These are phyloP conservation scores for Ciconia nigra DNA, from an alignment of 2,797 vertebrate genomes.

Conservation along the genomic window DNA sequence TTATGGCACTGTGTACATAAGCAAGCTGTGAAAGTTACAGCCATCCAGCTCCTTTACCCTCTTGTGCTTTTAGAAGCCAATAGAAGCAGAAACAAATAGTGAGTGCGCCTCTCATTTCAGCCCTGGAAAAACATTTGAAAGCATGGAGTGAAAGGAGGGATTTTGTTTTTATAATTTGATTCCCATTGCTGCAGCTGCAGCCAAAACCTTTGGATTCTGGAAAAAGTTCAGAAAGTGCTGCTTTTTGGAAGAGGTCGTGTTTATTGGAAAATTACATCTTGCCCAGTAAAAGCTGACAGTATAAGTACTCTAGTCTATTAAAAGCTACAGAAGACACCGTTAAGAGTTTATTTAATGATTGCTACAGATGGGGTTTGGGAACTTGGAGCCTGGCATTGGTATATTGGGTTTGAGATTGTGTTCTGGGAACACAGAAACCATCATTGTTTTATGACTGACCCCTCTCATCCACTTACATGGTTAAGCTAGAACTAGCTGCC, in stretches of 20 bases:
- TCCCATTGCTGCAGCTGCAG: conserved; percentile 66
- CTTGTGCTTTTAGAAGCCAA: conserved; percentile 69
- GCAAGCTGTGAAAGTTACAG: conserved; percentile 74
- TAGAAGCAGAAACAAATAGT: conserved; percentile 72
- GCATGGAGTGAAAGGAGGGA: conserved; percentile 60
- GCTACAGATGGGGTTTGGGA: background rate
- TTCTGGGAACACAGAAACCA: background rate
- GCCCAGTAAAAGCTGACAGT: conserved; percentile 65
- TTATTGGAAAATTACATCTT: conserved; percentile 72
- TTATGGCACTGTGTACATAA: conserved; percentile 68
- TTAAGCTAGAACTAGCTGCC: background rate
- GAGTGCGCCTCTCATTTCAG: conserved; percentile 44
- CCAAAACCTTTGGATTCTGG: conserved; percentile 66
- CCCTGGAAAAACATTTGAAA: conserved; percentile 69
- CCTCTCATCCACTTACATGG: background rate
- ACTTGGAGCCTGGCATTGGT: background rate
- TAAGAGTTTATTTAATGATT: conserved; percentile 56
- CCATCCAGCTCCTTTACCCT: conserved; percentile 59
- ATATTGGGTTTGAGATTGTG: background rate
- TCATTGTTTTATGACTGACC: background rate
- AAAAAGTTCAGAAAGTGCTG: conserved; percentile 67
- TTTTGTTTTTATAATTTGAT: conserved; percentile 71
- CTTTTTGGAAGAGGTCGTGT: conserved; percentile 66
- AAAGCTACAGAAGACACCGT: conserved; percentile 60
- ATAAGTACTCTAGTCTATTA: conserved; percentile 62